Evolutionary conservation across 2,113 vertebrate genomes (phyloP), one percentile per base, ranked within the genome.

Genomic region (Athene cunicularia): DNA sequence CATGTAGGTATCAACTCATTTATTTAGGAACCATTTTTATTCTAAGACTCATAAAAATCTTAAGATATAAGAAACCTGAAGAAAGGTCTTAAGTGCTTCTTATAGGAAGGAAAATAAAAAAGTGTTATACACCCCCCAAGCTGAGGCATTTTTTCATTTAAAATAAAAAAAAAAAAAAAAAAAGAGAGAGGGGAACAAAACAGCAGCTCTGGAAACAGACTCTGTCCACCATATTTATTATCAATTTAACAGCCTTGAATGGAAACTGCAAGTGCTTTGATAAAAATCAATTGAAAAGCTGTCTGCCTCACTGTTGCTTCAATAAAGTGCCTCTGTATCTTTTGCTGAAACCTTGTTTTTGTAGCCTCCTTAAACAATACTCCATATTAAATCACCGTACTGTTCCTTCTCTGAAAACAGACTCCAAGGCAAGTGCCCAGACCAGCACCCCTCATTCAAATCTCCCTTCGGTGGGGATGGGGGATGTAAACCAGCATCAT

Each of bases 221-320:
- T 81, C 83, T 80, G 77, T 80, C 63, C 84, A 91, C 91, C 87
- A 62, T 86, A 94, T 94, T 96, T 90, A 94, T 93, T 80, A 95
- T 80, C 84, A 82, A 22, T 96, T 96, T 95, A 96, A 95, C 74
- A 90, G 63, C 94, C 81, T 59, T 80, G 89, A 93, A 96, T 95
- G 94, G 93, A 93, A 97, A 88, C 93, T 95, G 89, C 84, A 76
- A 97, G 95, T 43, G 93, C 81, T 96, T 83, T 94, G 94, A 96
- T 95, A 97, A 96, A 96, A 96, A 96, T 96, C 89, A 95, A 96
- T 95, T 86, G 95, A 87, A 91, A 93, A 97, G 86, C 93, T 94
- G 92, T 81, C 95, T 97, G 91, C 90, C 82, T 91, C 50, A 19
- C 84, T 82, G 55, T 53, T 88, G 81, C 93, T 83, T 96, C 95